A percentile compares a stretch with the other conserved stretches of the same genome.
Conservation (phyloP, 2,888 invertebrate genomes). For the Schrankia costaestrigalis region DNA sequence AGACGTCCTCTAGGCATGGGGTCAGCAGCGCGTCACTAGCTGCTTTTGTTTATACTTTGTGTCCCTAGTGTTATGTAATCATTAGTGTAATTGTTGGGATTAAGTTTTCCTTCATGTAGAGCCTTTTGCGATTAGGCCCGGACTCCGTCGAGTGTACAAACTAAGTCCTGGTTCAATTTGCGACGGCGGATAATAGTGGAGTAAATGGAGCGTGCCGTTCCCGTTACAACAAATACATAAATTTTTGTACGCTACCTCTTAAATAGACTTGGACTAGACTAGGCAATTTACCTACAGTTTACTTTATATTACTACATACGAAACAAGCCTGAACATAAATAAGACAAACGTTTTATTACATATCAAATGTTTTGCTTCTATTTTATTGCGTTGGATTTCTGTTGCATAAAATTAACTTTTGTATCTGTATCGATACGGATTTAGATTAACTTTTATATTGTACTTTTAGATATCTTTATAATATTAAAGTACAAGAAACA, state of each 20-base stretch:
- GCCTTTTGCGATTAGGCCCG: slow-evolving; percentile 38
- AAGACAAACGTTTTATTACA: background rate
- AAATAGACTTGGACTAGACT: slow-evolving; percentile 16
- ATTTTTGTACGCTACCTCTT: slow-evolving; percentile 22
- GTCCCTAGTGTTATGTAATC: slow-evolving; percentile 61
- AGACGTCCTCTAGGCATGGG: slow-evolving; percentile 60
- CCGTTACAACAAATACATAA: slow-evolving; percentile 22
- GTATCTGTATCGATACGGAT: too few relatives aligned
- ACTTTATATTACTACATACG: slow-evolving; percentile 2
- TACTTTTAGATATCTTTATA: too few relatives aligned
- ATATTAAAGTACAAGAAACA: too few relatives aligned
- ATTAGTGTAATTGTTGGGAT: slow-evolving; percentile 55
- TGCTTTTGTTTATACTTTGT: slow-evolving; percentile 58
- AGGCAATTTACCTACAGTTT: slow-evolving; percentile 9
- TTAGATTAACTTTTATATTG: too few relatives aligned
- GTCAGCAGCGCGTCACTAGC: slow-evolving; percentile 48
- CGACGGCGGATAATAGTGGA: slow-evolving; percentile 29
- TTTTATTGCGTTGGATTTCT: too few relatives aligned
- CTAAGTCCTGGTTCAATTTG: slow-evolving; percentile 33
- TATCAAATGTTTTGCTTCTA: too few relatives aligned
- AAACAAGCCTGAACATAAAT: background rate
- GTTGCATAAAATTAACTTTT: too few relatives aligned
- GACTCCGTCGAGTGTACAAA: slow-evolving; percentile 19
- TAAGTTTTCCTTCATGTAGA: slow-evolving; percentile 45
- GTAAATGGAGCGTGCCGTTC: slow-evolving; percentile 22